phyloP scores from a whole-genome alignment of 2,888 invertebrate genomes.

The Poecilobothrus nobilitatus region DNA sequence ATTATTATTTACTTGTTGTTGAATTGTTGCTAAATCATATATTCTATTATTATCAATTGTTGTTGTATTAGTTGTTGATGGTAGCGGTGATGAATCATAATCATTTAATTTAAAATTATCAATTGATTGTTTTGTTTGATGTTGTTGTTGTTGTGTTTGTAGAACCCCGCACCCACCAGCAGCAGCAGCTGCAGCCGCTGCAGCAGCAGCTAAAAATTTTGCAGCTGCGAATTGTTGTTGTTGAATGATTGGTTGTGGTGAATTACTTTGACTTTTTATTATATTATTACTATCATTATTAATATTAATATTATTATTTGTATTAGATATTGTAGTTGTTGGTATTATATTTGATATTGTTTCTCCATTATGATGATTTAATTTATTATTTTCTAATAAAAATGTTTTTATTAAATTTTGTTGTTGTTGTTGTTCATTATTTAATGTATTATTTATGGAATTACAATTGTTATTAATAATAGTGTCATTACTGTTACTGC shows the following conservation, averaged over 20 bases:
- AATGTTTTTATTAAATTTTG: slow-evolving; percentile 5
- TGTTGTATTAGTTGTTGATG: slow-evolving; percentile 17
- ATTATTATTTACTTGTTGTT: slow-evolving; percentile 19
- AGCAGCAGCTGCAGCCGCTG: slow-evolving; percentile 3
- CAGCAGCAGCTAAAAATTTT: slow-evolving; percentile 14
- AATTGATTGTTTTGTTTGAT: background rate
- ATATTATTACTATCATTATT: background rate
- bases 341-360: slow-evolving; percentile 22
- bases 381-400: slow-evolving; percentile 7
- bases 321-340: slow-evolving; percentile 14
- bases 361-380: background rate
- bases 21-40: slow-evolving; percentile 16
- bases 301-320: background rate
- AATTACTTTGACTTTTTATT: background rate
- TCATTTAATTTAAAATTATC: background rate
- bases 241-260: slow-evolving; percentile 5
- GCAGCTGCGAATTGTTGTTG: background rate
- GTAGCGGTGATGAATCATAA: slow-evolving; percentile 11
- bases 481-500: slow-evolving; percentile 17
- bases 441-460: background rate
- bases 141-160: slow-evolving; percentile 15
- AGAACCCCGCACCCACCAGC: slow-evolving; percentile 8
- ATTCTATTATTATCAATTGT: slow-evolving; percentile 2
- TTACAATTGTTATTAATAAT: slow-evolving; percentile 18
- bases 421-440: slow-evolving; percentile 11